Evolutionary conservation across 35 echinoderm and acorn worm genomes (phyloP), one percentile per base, ranked within the genome.

Genomic region (Anneissia japonica): DNA sequence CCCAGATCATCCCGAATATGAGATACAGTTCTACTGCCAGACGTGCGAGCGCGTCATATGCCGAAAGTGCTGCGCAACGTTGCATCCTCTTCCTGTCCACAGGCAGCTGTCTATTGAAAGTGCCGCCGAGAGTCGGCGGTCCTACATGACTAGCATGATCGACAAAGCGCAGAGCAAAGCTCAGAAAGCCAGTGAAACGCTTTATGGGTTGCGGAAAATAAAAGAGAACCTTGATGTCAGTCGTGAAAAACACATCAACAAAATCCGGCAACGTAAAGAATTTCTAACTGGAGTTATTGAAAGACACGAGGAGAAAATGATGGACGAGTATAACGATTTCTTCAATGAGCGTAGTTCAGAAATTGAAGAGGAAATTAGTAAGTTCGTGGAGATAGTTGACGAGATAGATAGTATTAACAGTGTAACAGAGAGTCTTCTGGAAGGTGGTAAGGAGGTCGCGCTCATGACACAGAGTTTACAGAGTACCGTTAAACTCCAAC

Each of bases 1-100:
- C 46, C 39, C 84, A 32, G 89, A 46, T 35, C 96, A 99, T 77
- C 85, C 84, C 37, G 89, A 89, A 30, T 74, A 93, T 37, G 85
- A 82, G 31, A 84, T 97, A 14, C 89, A 94, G 29, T 85, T 94
- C n/a, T 99, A 91, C 40, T 99, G 96, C 74, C 89, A 99, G 40
- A 91, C 92, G 3, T 99, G 96, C 75, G 96, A 93, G 29, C 79
- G 91, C 14, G 92, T 92, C 26, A 94, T 99, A 34, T 99, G 96
- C 73, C 88, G 83, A 73, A 90, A 91, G 37, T 99, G 96, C 37
- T 40, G 76, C 9, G 88, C 84, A 0, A 88, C 83, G 10, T 79
- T 82, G 35, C 96, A 99, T 83, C 51, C 77, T 5, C 38, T 82
- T 26, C 72, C 89, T 2, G 35, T 43, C 30, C 96, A 99, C 78